Percentiles rank a stretch among this genome's conserved stretches.
phyloP scores from a whole-genome alignment of 2,113 vertebrate species.

The Colinus virginianus region DNA sequence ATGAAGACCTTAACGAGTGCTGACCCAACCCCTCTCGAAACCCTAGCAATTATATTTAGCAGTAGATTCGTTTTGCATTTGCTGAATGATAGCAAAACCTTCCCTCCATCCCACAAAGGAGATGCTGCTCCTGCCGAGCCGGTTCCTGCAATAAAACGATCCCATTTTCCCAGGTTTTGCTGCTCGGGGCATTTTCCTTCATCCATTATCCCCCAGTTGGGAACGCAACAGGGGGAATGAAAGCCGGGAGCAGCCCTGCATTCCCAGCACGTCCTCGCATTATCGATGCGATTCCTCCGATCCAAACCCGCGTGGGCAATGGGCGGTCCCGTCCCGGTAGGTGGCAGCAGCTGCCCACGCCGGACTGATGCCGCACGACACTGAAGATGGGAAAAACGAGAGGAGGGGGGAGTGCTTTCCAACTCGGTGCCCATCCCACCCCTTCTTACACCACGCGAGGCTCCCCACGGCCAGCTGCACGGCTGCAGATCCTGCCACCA shows the following conservation, averaged over 20 bases:
- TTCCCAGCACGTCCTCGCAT: neutral
- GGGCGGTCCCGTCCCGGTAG: constrained; percentile 22
- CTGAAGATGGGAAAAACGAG: neutral
- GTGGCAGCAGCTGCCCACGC: constrained; percentile 48
- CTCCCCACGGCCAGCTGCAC: neutral
- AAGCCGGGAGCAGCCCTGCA: neutral
- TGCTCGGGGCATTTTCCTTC: neutral
- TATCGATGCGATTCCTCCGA: fast-evolving
- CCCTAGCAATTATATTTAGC: neutral
- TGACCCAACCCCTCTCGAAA: neutral
- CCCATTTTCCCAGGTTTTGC: neutral
- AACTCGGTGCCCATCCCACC: too few species aligned
- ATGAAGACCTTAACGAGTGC: neutral
- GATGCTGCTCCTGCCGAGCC: neutral
- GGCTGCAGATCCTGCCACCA: neutral
- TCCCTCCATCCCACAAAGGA: fast-evolving
- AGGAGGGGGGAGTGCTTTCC: too few species aligned
- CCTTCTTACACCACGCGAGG: too few species aligned
- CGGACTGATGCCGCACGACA: neutral
- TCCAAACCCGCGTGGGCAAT: neutral
- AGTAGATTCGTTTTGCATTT: neutral
- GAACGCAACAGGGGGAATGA: neutral
- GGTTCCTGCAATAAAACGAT: neutral
- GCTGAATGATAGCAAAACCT: neutral
- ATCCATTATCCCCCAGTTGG: too few species aligned